Evolutionary conservation across 2,797 vertebrate species (phyloP).

Genomic region (Ptychadena robeensis): DNA sequence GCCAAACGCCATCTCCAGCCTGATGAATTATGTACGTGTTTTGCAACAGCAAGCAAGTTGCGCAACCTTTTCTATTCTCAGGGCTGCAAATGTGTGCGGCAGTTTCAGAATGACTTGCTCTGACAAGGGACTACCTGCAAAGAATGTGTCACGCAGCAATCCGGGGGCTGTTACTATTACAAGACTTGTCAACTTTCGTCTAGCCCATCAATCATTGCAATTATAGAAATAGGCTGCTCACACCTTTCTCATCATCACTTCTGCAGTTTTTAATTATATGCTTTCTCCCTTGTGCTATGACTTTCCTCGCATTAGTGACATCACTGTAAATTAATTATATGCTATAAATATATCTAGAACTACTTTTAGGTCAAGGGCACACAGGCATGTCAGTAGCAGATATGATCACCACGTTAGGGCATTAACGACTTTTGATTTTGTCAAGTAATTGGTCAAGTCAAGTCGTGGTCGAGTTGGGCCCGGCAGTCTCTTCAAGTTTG

Average conservation of each 20-base stretch:
- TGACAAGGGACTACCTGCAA: constrained; percentile 23
- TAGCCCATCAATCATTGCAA: not conserved
- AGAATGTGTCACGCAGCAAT: not conserved
- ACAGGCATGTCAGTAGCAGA: too few species aligned
- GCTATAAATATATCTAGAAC: not conserved
- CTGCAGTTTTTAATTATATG: not conserved
- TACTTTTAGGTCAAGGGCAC: not conserved
- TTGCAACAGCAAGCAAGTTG: constrained; percentile 14
- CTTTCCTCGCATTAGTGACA: not conserved
- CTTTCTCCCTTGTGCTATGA: not conserved
- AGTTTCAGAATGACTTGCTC: constrained; percentile 3
- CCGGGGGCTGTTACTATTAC: constrained; percentile 10
- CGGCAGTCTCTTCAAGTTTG: too few species aligned
- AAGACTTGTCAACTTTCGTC: not conserved
- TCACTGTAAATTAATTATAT: not conserved
- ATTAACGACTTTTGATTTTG: too few species aligned
- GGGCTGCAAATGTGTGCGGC: not conserved
- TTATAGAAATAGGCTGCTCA: not conserved
- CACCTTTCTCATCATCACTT: not conserved
- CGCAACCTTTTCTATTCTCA: constrained; percentile 37
- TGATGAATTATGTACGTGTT: constrained; percentile 32
- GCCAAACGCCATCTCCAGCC: not conserved
- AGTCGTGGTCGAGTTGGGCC: too few species aligned
- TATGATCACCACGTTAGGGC: too few species aligned
- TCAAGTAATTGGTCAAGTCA: too few species aligned